These are phyloP conservation scores for Protophormia terraenovae DNA, from an alignment of 2,888 invertebrate species.

Conservation along the genomic window DNA sequence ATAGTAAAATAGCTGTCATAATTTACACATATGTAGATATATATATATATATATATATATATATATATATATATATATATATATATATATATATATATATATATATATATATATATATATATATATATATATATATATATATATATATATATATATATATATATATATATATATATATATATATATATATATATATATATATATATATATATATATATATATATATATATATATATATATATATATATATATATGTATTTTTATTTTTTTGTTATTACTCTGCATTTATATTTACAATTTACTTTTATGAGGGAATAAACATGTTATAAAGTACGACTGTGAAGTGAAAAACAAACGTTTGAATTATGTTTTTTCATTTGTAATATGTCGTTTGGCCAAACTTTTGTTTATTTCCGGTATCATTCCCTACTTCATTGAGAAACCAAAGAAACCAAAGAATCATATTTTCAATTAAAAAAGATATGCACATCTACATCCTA, in stretches of 20 bases:
- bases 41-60: no score
- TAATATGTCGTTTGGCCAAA: neutral
- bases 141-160: neutral
- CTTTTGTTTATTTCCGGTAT: neutral
- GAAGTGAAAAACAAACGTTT: neutral
- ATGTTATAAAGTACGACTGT: conserved; percentile 3
- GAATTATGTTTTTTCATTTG: no score
- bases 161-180: neutral
- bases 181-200: neutral
- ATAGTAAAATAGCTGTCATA: conserved; percentile 47
- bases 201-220: neutral
- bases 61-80: neutral
- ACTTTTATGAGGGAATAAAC: neutral
- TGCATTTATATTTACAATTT: neutral
- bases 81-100: neutral
- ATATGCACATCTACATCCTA: no score
- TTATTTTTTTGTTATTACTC: neutral
- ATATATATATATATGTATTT: neutral
- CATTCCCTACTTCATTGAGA: no score
- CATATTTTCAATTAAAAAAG: no score
- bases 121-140: neutral
- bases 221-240: neutral
- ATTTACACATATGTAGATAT: conserved; percentile 41
- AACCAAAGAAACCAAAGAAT: no score
- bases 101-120: neutral